Evolutionary conservation across 1,140 invertebrate species (phyloP).

Genomic region (Apis mellifera): DNA sequence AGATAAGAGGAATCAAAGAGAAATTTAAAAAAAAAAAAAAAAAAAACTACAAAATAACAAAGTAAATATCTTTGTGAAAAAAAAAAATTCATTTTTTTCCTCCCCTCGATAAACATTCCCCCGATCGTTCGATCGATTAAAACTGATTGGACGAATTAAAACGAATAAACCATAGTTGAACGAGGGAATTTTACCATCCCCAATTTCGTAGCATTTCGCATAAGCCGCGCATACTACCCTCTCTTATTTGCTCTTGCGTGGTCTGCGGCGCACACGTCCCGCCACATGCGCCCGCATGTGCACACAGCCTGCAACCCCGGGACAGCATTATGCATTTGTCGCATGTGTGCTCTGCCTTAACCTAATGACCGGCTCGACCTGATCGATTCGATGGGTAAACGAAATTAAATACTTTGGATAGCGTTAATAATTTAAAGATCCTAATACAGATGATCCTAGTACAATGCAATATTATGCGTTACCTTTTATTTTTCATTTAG

Average conservation of each 20-base stretch:
- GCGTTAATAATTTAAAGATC: no score
- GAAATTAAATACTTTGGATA: neutral
- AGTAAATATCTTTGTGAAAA: neutral
- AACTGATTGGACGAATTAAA: neutral
- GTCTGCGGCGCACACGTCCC: constrained; percentile 21
- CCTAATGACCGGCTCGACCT: no score
- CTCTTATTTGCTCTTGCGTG: constrained; percentile 40
- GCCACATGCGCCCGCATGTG: constrained; percentile 37
- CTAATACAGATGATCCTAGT: neutral
- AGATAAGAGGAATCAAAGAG: neutral
- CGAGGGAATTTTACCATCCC: neutral
- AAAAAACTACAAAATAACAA: neutral
- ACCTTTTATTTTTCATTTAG: no score
- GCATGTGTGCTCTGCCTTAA: constrained; percentile 7
- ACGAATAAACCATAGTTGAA: constrained; percentile 8
- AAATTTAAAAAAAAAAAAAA: neutral
- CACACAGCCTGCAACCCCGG: constrained; percentile 28
- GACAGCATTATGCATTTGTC: constrained; percentile 12
- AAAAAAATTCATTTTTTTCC: no score
- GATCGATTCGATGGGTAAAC: neutral
- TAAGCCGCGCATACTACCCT: neutral
- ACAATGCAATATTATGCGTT: no score
- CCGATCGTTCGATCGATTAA: neutral
- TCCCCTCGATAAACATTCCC: no score
- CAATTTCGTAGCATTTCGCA: constrained; percentile 11